Evolutionary conservation across 2,113 vertebrate genomes (phyloP).

Genomic region (Diadophis punctatus): DNA sequence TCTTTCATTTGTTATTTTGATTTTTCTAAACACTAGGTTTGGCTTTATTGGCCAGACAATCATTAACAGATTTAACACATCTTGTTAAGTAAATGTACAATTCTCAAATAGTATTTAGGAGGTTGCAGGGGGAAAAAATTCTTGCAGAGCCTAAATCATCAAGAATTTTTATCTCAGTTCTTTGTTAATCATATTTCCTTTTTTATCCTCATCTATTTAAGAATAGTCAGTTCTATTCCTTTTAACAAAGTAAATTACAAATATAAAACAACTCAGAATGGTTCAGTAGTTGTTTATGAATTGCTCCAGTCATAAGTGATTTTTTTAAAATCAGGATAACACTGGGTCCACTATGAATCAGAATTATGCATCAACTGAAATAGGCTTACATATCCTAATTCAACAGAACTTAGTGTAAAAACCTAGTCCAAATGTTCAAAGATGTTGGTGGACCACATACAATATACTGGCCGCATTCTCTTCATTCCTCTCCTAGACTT

Average conservation of each 20-base stretch:
- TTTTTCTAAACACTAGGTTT: neutral
- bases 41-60: neutral
- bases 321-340: neutral
- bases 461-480: neutral
- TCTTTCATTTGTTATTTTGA: neutral
- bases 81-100: neutral
- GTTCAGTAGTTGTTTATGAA: neutral
- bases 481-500: neutral
- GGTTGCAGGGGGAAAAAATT: neutral
- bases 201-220: neutral
- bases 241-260: neutral
- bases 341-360: neutral
- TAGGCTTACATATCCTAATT: neutral
- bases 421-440: neutral
- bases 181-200: neutral
- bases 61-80: neutral
- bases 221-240: neutral
- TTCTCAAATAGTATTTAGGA: neutral
- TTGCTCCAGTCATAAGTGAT: neutral
- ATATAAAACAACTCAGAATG: neutral
- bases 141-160: neutral
- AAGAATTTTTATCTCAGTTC: neutral
- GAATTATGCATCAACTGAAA: neutral
- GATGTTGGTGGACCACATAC: neutral
- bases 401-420: neutral